Evolutionary conservation across 2,888 invertebrate species (phyloP), one percentile per base, ranked within the genome.

Genomic region (Pyrochroa serraticornis): DNA sequence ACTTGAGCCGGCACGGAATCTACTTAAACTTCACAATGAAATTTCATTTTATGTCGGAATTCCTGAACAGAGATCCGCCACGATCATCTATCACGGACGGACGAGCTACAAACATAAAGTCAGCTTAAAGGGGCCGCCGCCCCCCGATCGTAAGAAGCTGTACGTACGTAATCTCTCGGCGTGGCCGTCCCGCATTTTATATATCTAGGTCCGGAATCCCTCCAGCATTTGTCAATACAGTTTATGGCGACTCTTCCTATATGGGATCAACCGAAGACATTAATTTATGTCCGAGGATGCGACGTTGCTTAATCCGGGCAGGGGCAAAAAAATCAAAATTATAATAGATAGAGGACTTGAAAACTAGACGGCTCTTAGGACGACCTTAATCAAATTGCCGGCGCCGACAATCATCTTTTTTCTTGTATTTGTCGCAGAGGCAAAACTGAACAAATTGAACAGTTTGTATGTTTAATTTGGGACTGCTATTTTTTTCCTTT

Each of bases 181-280:
- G 56, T 51, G 56, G 58, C 49, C 51, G 41, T 45, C 50, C 50
- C 56, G 52, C 65, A 64, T 66, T 68, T 64, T 66, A 64, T 67
- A 61, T 61, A 61, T 66, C 55, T 61, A 58, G 63, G 50, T 48
- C 51, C 51, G 53, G 57, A 65, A 61, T 65, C 66, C 65, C 61
- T 65, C 58, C 46, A 51, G 63, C 68, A 69, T 69, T 68, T 69
- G 69, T 69, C 69, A 69, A 69, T 69, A 69, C 66, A 65, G 64
- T 69, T 69, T 69, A 69, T 68, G 68, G 67, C 64, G 62, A 62
- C 52, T 65, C 60, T 64, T 65, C 63, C 68, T 62, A 61, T 60
- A 59, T 52, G 60, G 63, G 68, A 68, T 66, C 68, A 64, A 53
- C 56, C 41, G 39, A 38, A 47, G 63, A 50, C 63, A 59, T 63